These are phyloP conservation scores for Choreutis nemorana DNA, from an alignment of 2,888 invertebrate species.

Conservation along the genomic window DNA sequence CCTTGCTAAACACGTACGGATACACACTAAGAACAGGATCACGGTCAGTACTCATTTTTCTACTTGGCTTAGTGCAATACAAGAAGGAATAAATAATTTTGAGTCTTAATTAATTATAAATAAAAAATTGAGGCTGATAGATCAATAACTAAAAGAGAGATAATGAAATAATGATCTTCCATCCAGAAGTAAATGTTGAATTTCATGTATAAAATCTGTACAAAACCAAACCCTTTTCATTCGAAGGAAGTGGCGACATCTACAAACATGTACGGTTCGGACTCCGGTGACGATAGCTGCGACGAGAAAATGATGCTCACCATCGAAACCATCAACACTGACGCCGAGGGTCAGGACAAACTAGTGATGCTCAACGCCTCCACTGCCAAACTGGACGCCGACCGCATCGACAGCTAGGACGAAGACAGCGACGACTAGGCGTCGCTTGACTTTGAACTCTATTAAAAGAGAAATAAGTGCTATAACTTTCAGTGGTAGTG, in stretches of 20 bases:
- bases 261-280: constrained; percentile 76
- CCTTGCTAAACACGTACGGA: constrained; percentile 88
- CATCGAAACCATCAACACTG: constrained; percentile 70
- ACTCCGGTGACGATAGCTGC: constrained; percentile 74
- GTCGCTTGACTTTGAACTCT: constrained; percentile 16
- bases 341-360: constrained; percentile 62
- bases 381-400: constrained; percentile 36
- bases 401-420: constrained; percentile 40
- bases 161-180: no score
- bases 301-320: constrained; percentile 83
- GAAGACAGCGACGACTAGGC: constrained; percentile 21
- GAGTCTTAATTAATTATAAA: no score
- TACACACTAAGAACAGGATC: constrained; percentile 70
- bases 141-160: no score
- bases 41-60: constrained; percentile 36
- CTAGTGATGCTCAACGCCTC: constrained; percentile 37
- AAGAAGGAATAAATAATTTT: no score
- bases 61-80: no score
- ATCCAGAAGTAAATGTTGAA: no score
- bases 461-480: no score
- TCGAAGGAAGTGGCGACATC: constrained; percentile 75
- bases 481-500: no score
- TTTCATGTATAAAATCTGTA: no score
- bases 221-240: constrained; percentile 3
- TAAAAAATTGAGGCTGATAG: no score